phyloP scores from a whole-genome alignment of 2,797 vertebrate species.

The Lutjanus argentimaculatus region DNA sequence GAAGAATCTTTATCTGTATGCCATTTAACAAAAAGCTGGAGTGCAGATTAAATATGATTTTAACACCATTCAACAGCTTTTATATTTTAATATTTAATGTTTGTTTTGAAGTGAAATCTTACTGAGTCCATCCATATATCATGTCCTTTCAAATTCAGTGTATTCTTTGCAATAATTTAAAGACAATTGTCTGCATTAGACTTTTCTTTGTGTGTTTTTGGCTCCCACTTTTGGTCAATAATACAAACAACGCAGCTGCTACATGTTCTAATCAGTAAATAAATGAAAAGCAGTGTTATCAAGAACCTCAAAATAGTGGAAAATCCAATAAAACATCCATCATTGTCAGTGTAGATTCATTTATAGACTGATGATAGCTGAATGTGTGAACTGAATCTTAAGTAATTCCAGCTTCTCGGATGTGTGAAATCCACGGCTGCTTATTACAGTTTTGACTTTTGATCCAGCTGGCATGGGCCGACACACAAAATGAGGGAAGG shows the following conservation, averaged over 20 bases:
- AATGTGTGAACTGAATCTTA: background rate
- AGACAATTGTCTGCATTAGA: background rate
- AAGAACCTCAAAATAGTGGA: background rate
- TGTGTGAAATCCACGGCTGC: background rate
- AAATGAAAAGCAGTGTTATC: constrained; percentile 1
- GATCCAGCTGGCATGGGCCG: background rate
- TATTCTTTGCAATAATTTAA: background rate
- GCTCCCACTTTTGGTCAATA: background rate
- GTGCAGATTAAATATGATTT: background rate
- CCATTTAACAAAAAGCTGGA: background rate
- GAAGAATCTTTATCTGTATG: background rate
- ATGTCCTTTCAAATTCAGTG: background rate
- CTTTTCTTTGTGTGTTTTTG: background rate
- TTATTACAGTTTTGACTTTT: constrained; percentile 6
- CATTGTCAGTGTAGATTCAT: background rate
- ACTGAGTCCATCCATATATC: background rate
- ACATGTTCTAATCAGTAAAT: constrained; percentile 8
- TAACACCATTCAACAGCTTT: constrained; percentile 6
- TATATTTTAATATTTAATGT: background rate
- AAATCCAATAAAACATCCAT: background rate
- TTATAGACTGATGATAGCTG: background rate
- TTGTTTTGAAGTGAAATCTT: background rate
- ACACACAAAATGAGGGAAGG: background rate
- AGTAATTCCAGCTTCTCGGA: background rate
- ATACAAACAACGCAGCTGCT: background rate